Base-by-base conservation (phyloP, 2,888 invertebrate genomes). In the Chironomus tentans region DNA sequence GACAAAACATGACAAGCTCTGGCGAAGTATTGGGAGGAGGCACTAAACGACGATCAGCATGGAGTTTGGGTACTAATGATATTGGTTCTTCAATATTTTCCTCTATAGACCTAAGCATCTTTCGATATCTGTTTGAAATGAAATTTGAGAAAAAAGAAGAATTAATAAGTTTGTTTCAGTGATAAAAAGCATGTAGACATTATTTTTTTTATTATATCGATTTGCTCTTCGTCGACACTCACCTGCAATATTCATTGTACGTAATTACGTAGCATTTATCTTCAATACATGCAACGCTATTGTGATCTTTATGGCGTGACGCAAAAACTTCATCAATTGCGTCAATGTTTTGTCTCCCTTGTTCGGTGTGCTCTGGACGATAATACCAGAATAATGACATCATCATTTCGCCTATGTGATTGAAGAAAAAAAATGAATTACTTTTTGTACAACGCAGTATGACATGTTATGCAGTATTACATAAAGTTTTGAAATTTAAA, bases 321-420 rank as follows among this genome's bases (percentile, higher is more conserved):
- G 98, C 97, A 85, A 97, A 98, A 77, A 98, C 92, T 85, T 98
- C 98, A 82, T 95, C 95, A 12, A 91, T 89, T 81, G 92, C 91
- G 83, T 96, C 94, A 71, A 87, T 88, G 15, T 90, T 87, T 81
- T 90, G 88, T 46, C 94, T 88, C 24, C 96, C 97, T 81, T 90
- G 91, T 81, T 97, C 97, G 15, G 97, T 96, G 85, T 98, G 97
- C 85, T 98, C 98, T 0, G 97, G 97, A 80, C 97, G 90, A 85
- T 98, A 98, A 87, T 97, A 98, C 98, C 98, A 98, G 79, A 97
- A 87, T 77, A 98, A 86, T 3, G 95, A 95, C 86, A 97, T 93
- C 95, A 96, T 96, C 95, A 97, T 97, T 85, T 97, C 97, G 77
- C 94, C 97, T 95, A 84, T 0, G 83, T 82, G 77, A 78, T 38